Base-by-base conservation (phyloP, 2,888 invertebrate species). In the Meiosimyza platycephala region DNA sequence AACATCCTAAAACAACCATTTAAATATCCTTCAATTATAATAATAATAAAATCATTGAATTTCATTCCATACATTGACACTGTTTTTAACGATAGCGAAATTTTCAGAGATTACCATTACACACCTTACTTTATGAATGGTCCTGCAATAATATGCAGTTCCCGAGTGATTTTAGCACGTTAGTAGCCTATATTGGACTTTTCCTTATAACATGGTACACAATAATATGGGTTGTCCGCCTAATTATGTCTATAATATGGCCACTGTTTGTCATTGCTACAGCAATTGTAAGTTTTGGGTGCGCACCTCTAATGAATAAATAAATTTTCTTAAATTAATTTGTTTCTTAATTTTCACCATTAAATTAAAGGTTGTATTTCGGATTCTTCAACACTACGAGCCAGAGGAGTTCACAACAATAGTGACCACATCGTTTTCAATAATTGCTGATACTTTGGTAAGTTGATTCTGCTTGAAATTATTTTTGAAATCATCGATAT, bases 231-330 rank as follows among this genome's bases (percentile, higher is more conserved):
- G 48, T 76, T 4, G 63, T 78, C 4, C 81, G 81, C 11, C 75
- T 80, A 16, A 12, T 84, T 51, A 16, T 85, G n/a, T 78, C 78
- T 2, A 76, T 85, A 6, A 75, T 84, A n/a, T 80, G 81, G 81
- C 84, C 83, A 28, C 63, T 81, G 22, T 73, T 84, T 16, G 47
- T 82, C 6, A 76, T 80, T 48, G 70, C 77, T 28, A 64, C 75
- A 6, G 83, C 77, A 11, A 62, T 81, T 63, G 80, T 80, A 77
- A 77, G 80, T 77, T 18, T n/a, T 59, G 50, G 2, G 16, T 63
- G 11, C 11, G 12, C 48, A n/a, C 54, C 52, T 40, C 7, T 66
- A 40, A 9, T 60, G 15, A n/a, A 18, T 11, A 11, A 11, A 40
- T 11, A 1, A 6, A 16, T 13, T 50, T 40, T 11, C 59, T 33